A percentile compares a stretch with the other conserved stretches of the same genome.
Evolutionary conservation across 30 jellyfish, hydroid and myxozoan species (phyloP).

Genomic region (Aurelia sp.): DNA sequence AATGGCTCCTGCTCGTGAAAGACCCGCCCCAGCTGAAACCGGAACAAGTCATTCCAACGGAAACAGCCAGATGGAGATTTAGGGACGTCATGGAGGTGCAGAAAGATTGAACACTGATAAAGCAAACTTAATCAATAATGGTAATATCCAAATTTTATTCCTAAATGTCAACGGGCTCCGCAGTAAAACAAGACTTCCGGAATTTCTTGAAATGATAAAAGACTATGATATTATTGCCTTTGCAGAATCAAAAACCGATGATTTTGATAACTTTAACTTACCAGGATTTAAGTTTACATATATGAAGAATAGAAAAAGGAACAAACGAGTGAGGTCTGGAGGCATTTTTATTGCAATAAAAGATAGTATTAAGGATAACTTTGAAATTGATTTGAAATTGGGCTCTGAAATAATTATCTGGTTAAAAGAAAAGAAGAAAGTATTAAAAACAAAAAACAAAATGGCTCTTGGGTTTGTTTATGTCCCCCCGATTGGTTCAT

Average conservation of each 20-base stretch:
- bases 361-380: not conserved
- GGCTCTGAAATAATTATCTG: not conserved
- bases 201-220: not conserved
- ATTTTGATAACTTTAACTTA: conserved; percentile 2
- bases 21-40: not conserved
- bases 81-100: not conserved
- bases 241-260: conserved; percentile 25
- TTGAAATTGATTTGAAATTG: not conserved
- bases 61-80: not conserved
- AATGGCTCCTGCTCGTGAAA: not conserved
- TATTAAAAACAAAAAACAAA: not conserved
- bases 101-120: not conserved
- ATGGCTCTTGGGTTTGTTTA: conserved; percentile 14
- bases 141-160: conserved; percentile 3
- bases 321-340: conserved; percentile 1
- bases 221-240: conserved; percentile 5
- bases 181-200: not conserved
- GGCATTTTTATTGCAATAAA: conserved; percentile 13
- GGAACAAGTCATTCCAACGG: not conserved
- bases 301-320: not conserved
- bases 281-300: conserved; percentile 4
- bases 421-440: not conserved
- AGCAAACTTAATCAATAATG: not conserved
- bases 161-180: conserved; percentile 11
- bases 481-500: not conserved